Conservation (phyloP, 2,888 invertebrate genomes). For the Torymus auratus region DNA sequence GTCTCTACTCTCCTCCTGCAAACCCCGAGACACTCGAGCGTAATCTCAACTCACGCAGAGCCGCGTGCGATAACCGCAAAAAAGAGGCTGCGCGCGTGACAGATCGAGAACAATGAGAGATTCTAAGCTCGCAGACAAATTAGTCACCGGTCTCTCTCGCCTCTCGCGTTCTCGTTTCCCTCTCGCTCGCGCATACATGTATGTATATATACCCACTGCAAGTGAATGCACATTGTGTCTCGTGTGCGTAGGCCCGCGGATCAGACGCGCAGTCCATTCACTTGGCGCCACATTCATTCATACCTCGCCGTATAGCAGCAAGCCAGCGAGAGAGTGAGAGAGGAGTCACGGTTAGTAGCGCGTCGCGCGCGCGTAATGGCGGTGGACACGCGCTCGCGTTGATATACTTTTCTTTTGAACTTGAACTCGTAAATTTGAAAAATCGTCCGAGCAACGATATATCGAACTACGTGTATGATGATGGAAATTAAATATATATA, state of each 20-base stretch:
- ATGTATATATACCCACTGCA: constrained; percentile 31
- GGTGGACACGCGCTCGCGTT: neutral
- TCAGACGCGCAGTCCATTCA: constrained; percentile 76
- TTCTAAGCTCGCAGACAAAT: constrained; percentile 67
- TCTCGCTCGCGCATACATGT: constrained; percentile 32
- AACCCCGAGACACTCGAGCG: constrained; percentile 7
- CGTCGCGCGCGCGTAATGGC: neutral
- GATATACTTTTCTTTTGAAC: constrained; percentile 35
- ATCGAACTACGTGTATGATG: too few relatives aligned
- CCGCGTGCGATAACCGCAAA: constrained; percentile 5
- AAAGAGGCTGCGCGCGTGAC: constrained; percentile 52
- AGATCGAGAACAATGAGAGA: constrained; percentile 60
- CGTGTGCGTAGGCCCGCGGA: constrained; percentile 68
- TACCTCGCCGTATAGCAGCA: constrained; percentile 60
- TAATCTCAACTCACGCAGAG: neutral
- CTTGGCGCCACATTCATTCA: constrained; percentile 77
- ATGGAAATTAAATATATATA: too few relatives aligned
- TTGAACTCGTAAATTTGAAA: constrained; percentile 49
- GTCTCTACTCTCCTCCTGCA: too few relatives aligned
- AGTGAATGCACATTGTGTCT: constrained; percentile 57
- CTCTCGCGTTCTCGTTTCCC: constrained; percentile 44
- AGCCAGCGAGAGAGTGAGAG: constrained; percentile 36
- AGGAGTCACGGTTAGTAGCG: constrained; percentile 41
- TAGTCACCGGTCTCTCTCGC: constrained; percentile 65
- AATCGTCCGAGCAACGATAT: neutral